A percentile compares a stretch with the other conserved stretches of the same genome.
Conservation (phyloP, 2,113 vertebrate genomes). For the Oreamnos americanus region DNA sequence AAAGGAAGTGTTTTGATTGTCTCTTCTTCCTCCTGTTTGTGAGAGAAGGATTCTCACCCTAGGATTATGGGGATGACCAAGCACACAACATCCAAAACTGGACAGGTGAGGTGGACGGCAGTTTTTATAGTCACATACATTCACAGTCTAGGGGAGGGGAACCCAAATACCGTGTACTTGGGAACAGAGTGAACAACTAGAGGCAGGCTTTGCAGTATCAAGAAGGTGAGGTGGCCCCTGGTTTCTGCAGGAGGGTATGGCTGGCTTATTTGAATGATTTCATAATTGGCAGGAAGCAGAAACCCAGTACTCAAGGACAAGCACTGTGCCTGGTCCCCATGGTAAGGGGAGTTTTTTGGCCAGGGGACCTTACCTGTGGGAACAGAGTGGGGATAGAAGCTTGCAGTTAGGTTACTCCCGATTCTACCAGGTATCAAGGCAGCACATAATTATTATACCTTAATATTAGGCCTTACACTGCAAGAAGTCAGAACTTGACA, state of each 20-base stretch:
- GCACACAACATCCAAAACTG: not conserved
- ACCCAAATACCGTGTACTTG: not conserved
- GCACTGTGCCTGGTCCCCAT: not conserved
- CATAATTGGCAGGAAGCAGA: not conserved
- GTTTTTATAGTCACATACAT: not conserved
- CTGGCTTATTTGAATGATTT: not conserved
- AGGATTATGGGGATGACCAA: not conserved
- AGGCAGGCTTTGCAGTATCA: not conserved
- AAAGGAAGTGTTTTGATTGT: not conserved
- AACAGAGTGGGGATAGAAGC: not conserved
- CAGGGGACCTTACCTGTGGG: not conserved
- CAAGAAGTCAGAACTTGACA: not conserved
- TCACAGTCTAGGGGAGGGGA: not conserved
- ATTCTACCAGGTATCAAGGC: not conserved
- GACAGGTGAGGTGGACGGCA: not conserved
- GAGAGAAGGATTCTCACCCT: not conserved
- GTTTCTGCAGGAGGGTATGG: not conserved
- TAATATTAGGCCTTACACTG: not conserved
- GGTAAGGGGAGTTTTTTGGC: not conserved
- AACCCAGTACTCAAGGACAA: not conserved
- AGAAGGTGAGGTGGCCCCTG: not conserved
- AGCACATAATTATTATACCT: not conserved
- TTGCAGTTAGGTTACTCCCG: not conserved
- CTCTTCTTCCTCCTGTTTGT: not conserved
- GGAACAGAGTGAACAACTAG: not conserved